Base-by-base conservation (phyloP, 2,113 vertebrate species). In the Hystrix brachyura region DNA sequence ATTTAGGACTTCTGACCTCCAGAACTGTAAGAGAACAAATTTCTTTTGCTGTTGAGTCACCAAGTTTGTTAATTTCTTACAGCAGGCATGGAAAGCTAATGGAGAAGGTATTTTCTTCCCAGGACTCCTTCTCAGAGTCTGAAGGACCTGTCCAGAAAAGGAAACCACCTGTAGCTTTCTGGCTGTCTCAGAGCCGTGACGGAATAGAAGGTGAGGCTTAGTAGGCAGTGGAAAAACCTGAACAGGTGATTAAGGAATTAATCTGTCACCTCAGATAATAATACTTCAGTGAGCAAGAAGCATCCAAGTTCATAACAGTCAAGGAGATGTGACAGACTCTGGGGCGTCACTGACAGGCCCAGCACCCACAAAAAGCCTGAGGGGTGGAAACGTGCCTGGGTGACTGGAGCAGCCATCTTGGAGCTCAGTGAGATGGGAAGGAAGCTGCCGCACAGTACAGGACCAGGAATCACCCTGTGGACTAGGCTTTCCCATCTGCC, bases 231-330 rank as follows among this genome's bases (percentile, higher is more conserved):
- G 9, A 72, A 18, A 81, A 64, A 32, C 84, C n/a, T 38, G 8
- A 79, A 51, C 7, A 51, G 69, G n/a, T 62, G 67, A 86, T 96
- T 82, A 79, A 88, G 88, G 55, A 83, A 82, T 90, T 60, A 64
- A 43, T 60, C 78, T 81, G 95, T 84, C 81, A 74, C 14, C 19
- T 55, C 14, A 7, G 43, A 79, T 62, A 84, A 51, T 83, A 23
- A 62, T 11, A 48, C 23, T 32, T 76, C 1, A 3, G n/a, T 74
- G 60, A 94, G 43, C 62, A 43, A 82, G 84, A 55, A 7, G 60
- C 25, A n/a, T 27, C 48, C 2, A 7, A 53, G 60, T 72, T 95
- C 87, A 34, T 51, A 55, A 46, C 10, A 10, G 0, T 19, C 80
- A 32, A 1, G 13, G 72, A 60, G 51, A n/a, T 23, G 62, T 34